Conservation (phyloP, 2,113 vertebrate species). For the Corythaixoides concolor region DNA sequence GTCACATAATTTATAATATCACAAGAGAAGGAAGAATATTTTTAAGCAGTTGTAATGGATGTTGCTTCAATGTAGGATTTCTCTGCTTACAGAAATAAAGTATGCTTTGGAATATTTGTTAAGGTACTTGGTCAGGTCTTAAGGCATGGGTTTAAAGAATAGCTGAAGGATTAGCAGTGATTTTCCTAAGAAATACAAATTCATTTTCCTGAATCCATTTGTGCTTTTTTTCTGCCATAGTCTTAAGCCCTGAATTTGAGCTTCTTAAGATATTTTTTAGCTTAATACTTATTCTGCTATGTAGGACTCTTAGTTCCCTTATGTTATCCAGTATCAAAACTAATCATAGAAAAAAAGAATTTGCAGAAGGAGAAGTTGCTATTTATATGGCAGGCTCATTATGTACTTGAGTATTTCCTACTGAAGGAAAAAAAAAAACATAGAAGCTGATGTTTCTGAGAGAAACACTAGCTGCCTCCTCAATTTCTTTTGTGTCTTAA, state of each 20-base stretch:
- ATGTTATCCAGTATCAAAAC: not conserved
- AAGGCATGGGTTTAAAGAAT: not conserved
- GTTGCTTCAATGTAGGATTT: not conserved
- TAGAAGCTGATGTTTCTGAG: not conserved
- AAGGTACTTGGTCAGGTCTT: not conserved
- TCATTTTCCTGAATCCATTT: not conserved
- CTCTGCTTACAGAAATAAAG: not conserved
- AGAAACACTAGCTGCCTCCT: not conserved
- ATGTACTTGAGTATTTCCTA: not conserved
- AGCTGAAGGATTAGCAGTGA: not conserved
- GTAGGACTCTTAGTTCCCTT: not conserved
- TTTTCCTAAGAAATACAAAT: constrained; percentile 11
- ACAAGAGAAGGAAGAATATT: not conserved
- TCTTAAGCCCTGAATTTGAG: not conserved
- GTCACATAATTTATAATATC: not conserved
- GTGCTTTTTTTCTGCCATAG: not conserved
- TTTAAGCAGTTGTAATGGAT: not conserved
- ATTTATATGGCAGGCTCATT: not conserved
- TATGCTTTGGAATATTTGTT: not conserved
- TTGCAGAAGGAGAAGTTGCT: not conserved
- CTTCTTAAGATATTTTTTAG: not conserved
- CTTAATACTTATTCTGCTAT: not conserved
- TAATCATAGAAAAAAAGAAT: not conserved
- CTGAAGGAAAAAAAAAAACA: not conserved
- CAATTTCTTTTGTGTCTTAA: not conserved